phyloP scores from a whole-genome alignment of 37 sponge, comb jelly and placozoan species.

The Petrosia ficiformis region DNA sequence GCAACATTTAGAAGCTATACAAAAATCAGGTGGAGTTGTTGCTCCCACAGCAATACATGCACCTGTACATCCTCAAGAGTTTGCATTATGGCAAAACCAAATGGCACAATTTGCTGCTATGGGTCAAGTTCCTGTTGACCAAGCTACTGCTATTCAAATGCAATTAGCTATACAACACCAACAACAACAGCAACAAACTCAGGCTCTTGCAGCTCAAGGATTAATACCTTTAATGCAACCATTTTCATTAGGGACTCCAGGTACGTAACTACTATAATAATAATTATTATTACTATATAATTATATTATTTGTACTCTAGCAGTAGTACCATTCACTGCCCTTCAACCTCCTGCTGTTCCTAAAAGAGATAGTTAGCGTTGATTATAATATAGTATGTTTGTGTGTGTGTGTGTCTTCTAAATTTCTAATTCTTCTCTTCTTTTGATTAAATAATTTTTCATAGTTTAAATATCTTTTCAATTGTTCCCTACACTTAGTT shows the following conservation, averaged over 20 bases:
- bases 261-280: too few relatives aligned
- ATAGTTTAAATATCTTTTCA: too few relatives aligned
- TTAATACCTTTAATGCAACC: neutral
- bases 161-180: neutral
- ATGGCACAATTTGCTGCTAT: neutral
- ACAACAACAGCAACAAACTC: neutral
- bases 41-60: neutral
- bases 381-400: too few relatives aligned
- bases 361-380: too few relatives aligned
- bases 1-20: neutral
- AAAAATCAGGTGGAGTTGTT: neutral
- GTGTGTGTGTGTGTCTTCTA: too few relatives aligned
- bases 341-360: too few relatives aligned
- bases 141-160: neutral
- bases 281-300: too few relatives aligned
- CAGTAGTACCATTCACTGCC: too few relatives aligned
- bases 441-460: too few relatives aligned
- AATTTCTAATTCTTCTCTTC: too few relatives aligned
- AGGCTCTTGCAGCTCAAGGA: conserved; percentile 1
- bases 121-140: neutral
- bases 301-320: too few relatives aligned
- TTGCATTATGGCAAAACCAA: neutral
- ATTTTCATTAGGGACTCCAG: neutral
- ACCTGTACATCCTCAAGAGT: neutral
- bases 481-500: too few relatives aligned